A percentile compares a stretch with the other conserved stretches of the same genome.
These are phyloP conservation scores for Nilaparvata lugens DNA, from an alignment of 1,140 invertebrate species.

Conservation along the genomic window DNA sequence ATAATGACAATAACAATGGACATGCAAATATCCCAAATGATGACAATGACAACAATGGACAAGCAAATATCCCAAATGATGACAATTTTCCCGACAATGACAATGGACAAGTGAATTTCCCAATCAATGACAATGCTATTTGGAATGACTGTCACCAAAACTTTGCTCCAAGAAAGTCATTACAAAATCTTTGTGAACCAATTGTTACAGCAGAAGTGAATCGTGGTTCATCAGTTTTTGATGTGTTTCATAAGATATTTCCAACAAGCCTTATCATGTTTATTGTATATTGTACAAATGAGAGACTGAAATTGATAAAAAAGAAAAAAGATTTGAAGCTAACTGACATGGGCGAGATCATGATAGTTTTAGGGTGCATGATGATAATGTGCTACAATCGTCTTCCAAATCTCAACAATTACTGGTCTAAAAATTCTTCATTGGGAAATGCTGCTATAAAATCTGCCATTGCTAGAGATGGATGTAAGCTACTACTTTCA, in stretches of 20 bases:
- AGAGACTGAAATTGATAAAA: background rate
- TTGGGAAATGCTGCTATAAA: constrained; percentile 26
- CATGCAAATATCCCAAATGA: background rate
- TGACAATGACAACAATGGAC: background rate
- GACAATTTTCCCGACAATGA: background rate
- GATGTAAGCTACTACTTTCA: constrained; percentile 14
- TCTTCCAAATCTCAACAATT: constrained; percentile 5
- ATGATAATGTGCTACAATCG: constrained; percentile 12
- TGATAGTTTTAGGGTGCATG: constrained; percentile 7
- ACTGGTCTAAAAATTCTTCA: constrained; percentile 23
- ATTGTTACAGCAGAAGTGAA: background rate
- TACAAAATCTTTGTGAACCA: background rate
- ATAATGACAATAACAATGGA: background rate
- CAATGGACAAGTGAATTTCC: background rate
- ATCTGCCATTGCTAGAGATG: constrained; percentile 19
- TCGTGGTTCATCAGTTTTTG: background rate
- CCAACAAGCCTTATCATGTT: constrained; percentile 4
- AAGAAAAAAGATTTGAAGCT: background rate
- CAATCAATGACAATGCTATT: background rate
- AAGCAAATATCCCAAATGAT: background rate
- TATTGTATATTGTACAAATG: constrained; percentile 5
- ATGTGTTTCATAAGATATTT: constrained; percentile 1
- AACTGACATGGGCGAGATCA: background rate
- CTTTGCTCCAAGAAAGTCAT: background rate
- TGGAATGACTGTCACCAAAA: background rate